Evolutionary conservation across 1,140 invertebrate species (phyloP), one percentile per base, ranked within the genome.

Genomic region (Colletes latitarsis): DNA sequence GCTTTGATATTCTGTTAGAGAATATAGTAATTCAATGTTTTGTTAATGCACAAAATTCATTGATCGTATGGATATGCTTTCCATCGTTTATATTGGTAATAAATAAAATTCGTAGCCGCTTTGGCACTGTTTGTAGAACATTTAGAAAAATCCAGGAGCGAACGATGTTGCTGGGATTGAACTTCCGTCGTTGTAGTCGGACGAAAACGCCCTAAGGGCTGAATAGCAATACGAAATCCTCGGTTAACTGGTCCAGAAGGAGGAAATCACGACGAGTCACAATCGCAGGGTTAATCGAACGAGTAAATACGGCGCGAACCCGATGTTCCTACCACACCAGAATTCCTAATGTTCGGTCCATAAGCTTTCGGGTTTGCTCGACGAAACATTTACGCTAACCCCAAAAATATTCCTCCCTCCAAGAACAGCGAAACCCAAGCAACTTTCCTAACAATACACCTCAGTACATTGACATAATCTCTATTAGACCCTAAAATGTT

Each of bases 211-310:
- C 77, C 43, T 5, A 17, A 52, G 69, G 84, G 58, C 70, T 19
- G 46, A 49, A 62, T 41, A 30, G 63, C 52, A 43, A 17, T 14
- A 30, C 70, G 41, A 81, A 74, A 85, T 84, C 70, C 74, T 80
- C 52, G 53, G 78, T 49, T 77, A 85, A 85, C 74, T 74, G 55
- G 71, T 69, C 53, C 79, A 75, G 76, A 77, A 82, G 74, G 80
- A 77, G 80, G 77, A 82, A 86, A 86, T 86, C 84, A 79, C 75
- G 62, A 49, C 83, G 46, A 58, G 12, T 70, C 43, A 64, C 58
- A 78, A 84, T 60, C 75, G n/a, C 41, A 46, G 75, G 80, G 80
- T 82, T 84, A 82, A 85, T 74, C 71, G 71, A 79, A 86, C 72
- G 80, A 81, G 71, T 62, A 86, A 86, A 66, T 30, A 64, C 55